A percentile compares a stretch with the other conserved stretches of the same genome.
phyloP scores from a whole-genome alignment of 2,888 invertebrate species.

The Hirudinaria manillensis region DNA sequence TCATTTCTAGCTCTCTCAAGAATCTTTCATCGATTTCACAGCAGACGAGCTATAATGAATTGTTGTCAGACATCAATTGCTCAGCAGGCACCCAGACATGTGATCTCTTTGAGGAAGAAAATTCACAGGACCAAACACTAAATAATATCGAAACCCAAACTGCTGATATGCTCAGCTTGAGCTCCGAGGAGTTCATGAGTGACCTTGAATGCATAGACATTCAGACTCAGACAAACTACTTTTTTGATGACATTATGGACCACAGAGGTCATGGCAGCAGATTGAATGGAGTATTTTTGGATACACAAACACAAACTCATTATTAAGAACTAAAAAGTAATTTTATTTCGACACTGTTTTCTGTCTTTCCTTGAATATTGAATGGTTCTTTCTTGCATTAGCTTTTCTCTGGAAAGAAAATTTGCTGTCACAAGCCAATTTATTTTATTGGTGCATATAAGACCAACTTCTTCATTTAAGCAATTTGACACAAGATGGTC shows the following conservation, averaged over 20 bases:
- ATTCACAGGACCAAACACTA: neutral
- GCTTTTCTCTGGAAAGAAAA: conserved; percentile 21
- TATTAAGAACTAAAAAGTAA: neutral
- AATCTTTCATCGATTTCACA: neutral
- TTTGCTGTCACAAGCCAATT: neutral
- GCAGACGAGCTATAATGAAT: neutral
- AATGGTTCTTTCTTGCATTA: neutral
- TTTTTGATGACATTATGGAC: neutral
- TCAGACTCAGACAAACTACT: conserved; percentile 1
- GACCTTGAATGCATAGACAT: conserved; percentile 6
- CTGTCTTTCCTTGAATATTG: neutral
- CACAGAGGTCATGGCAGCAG: neutral
- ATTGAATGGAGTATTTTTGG: conserved; percentile 2
- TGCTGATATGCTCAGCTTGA: neutral
- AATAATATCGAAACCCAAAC: conserved; percentile 14
- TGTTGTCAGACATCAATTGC: neutral
- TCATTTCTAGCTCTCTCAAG: neutral
- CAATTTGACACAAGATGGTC: conserved; percentile 3
- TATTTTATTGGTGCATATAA: too few species aligned
- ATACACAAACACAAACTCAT: conserved; percentile 20
- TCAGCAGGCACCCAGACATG: conserved; percentile 10
- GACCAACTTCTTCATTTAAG: conserved; percentile 8
- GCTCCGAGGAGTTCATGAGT: neutral
- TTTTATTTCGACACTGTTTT: neutral
- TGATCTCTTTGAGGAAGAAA: neutral